Conservation (phyloP, 2,888 invertebrate species). For the Seira ritae region DNA sequence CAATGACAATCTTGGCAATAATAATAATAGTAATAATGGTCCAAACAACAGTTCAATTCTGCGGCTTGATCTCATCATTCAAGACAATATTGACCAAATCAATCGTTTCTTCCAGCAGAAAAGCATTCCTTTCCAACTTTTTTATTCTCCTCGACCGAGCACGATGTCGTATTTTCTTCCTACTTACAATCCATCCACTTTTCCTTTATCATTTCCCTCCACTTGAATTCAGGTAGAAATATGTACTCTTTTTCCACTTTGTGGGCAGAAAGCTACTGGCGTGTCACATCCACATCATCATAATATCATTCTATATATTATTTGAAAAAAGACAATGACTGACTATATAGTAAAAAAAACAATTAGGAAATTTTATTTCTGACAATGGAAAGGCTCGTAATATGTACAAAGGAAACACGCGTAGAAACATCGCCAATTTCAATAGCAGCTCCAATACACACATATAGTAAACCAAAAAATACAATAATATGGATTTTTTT, state of each 20-base stretch:
- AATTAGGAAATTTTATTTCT: conserved; percentile 11
- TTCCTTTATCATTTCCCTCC: conserved; percentile 18
- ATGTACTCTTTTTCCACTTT: background rate
- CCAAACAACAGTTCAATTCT: conserved; percentile 66
- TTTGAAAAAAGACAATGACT: conserved; percentile 32
- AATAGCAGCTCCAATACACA: conserved; percentile 7
- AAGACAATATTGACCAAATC: conserved; percentile 72
- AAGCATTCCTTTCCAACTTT: conserved; percentile 69
- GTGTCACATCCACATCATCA: no score
- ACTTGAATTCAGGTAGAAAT: background rate
- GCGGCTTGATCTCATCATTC: conserved; percentile 72
- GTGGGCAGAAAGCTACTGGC: conserved; percentile 11
- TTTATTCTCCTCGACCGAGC: conserved; percentile 65
- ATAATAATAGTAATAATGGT: conserved; percentile 52
- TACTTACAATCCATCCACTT: conserved; percentile 31
- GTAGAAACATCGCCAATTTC: conserved; percentile 10
- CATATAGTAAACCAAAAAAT: no score
- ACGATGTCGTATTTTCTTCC: conserved; percentile 53
- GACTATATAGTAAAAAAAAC: conserved; percentile 27
- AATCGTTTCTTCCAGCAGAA: conserved; percentile 71
- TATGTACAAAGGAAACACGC: conserved; percentile 13
- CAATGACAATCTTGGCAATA: conserved; percentile 35
- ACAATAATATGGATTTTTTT: background rate
- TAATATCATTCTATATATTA: conserved; percentile 13
- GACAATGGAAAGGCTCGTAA: conserved; percentile 18